Base-by-base conservation (phyloP, 1,140 invertebrate species). In the Macrosteles quadrilineatus region DNA sequence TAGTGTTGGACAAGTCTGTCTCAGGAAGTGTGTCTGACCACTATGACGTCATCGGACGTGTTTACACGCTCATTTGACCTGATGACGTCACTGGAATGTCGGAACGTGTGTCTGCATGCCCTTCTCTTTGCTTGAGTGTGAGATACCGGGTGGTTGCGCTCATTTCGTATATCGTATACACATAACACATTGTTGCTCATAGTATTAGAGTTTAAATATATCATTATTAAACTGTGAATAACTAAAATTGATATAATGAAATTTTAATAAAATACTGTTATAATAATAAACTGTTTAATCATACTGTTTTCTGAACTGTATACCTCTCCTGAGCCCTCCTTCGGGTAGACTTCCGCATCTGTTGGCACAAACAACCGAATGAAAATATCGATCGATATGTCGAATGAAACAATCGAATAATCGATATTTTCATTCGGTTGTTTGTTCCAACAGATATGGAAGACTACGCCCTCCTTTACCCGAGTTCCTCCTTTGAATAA, bases 261-360 rank as follows among this genome's bases (percentile, higher is more conserved):
- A 71, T 71, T 72, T 68, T 72, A 72, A 68, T 72, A 69, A 72
- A 68, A 68, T 68, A 72, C 64, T 68, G 67, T 72, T 72, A 72
- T 67, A 68, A 72, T 72, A 64, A 72, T 53, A 67, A 59, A 68
- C 62, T 40, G 64, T 30, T 69, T 67, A 67, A 67, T 67, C 55
- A 59, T 59, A 59, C 55, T 59, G 55, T 59, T 59, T 29, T 59
- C 6, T 21, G 55, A 4, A 27, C 14, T 59, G 47, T 19, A n/a
- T 59, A 25, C 55, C 55, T 59, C 27, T 36, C 32, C 32, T 36
- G 4, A 36, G 4, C 32, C 32, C 32, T 36, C 32, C 32, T 36
- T 36, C 4, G 32, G 32, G 32, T 36, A 36, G 4, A n/a, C n/a
- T n/a, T n/a, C n/a, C n/a, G n/a, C n/a, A n/a, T n/a, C n/a, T n/a